Evolutionary conservation across 2,888 invertebrate genomes (phyloP), one percentile per base, ranked within the genome.

Genomic region (Drosophila anomelani): DNA sequence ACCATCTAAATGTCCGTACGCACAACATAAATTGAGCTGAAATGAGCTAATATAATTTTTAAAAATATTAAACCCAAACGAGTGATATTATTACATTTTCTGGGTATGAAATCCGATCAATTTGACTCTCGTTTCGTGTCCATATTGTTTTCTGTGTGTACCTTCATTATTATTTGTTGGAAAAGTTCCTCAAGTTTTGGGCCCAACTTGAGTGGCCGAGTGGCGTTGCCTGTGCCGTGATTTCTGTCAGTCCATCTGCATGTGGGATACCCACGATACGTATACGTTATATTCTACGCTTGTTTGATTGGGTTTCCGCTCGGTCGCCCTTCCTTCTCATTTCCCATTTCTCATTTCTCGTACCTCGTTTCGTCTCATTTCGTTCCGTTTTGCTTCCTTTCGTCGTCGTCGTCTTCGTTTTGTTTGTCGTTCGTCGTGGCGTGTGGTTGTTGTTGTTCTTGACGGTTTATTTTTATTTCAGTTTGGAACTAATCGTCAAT

Each of bases 401-500:
- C 69, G 73, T 69, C 46, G 46, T 5, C n/a, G 10, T 47, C 29
- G 46, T 53, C 26, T 66, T 51, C 53, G 44, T 71, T 73, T 76
- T 53, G 69, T 75, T 36, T 32, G 57, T 80, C 78, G 69, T 70
- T 36, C 64, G 58, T 55, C 66, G 80, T 81, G 69, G 79, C 75
- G 79, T 78, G 69, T 77, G 73, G 38, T 59, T 70, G 62, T 75
- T 70, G 54, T 67, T 49, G 58, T 74, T 66, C 54, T 61, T 73
- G 54, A 41, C 36, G 49, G 59, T 73, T 64, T 56, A 67, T 74
- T 61, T 75, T 67, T 61, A 67, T 74, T 75, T 67, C 57, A 49
- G 74, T 77, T 80, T 85, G 75, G 76, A 78, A 80, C 74, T 76
- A 77, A 82, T 75, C 81, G 71, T 78, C 81, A 74, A 81, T 75